phyloP scores from a whole-genome alignment of 2,888 invertebrate genomes.

The Acleris holmiana region DNA sequence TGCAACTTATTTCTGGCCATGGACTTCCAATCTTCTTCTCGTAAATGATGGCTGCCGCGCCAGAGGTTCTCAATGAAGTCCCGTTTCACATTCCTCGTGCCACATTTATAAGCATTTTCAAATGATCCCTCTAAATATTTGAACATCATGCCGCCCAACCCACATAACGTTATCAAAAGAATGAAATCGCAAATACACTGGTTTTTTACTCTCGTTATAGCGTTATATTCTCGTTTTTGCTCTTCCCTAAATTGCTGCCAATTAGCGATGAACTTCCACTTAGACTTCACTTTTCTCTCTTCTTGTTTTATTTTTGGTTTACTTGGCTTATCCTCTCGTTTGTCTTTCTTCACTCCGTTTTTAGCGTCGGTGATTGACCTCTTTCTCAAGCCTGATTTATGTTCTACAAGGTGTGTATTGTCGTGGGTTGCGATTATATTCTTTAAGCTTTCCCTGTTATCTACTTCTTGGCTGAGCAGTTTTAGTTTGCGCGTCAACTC shows the following conservation, averaged over 20 bases:
- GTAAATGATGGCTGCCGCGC: conserved; percentile 91
- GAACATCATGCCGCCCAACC: conserved; percentile 91
- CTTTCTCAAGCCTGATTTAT: conserved; percentile 63
- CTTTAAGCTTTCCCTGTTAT: conserved; percentile 57
- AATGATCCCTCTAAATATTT: conserved; percentile 93
- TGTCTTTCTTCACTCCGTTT: conserved; percentile 50
- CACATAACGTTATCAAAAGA: conserved; percentile 89
- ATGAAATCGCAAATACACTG: conserved; percentile 88
- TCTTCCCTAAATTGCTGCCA: conserved; percentile 85
- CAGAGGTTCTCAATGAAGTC: conserved; percentile 94
- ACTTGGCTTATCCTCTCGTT: conserved; percentile 50
- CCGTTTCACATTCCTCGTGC: conserved; percentile 93
- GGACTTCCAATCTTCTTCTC: conserved; percentile 96
- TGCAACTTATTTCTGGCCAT: conserved; percentile 91
- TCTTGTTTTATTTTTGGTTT: conserved; percentile 52
- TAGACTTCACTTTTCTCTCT: conserved; percentile 60
- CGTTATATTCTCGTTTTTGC: conserved; percentile 81
- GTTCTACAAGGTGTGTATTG: conserved; percentile 47
- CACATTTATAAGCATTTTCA: conserved; percentile 94
- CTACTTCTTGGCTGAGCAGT: conserved; percentile 70
- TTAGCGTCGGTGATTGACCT: conserved; percentile 56
- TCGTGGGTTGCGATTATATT: conserved; percentile 58
- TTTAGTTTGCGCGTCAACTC: conserved; percentile 75
- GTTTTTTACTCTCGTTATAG: conserved; percentile 84
- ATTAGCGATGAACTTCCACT: conserved; percentile 72